Conservation (phyloP, 2,888 invertebrate genomes). For the Scaptomyza tumidula region DNA sequence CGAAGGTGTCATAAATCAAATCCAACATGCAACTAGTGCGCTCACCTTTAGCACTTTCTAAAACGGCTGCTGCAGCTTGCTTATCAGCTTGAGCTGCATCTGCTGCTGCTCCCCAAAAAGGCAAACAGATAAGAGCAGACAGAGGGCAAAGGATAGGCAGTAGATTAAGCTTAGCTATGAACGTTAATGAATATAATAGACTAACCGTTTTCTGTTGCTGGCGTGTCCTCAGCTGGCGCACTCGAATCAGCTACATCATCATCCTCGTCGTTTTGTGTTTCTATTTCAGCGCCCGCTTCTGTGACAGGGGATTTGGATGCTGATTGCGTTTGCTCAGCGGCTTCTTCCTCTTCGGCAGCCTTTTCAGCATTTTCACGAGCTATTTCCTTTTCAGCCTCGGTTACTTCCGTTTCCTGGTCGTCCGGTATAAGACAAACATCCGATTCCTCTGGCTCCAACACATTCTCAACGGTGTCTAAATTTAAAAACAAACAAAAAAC, state of each 20-base stretch:
- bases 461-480: slow-evolving; percentile 85
- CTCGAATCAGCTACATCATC: slow-evolving; percentile 3
- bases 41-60: slow-evolving; percentile 72
- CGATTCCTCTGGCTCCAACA: slow-evolving; percentile 86
- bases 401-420: slow-evolving; percentile 87
- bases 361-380: slow-evolving; percentile 84
- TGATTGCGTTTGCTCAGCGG: slow-evolving; percentile 57
- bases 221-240: slow-evolving; percentile 38
- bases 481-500: background rate
- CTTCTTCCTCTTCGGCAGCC: slow-evolving; percentile 68
- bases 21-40: slow-evolving; percentile 20
- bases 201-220: slow-evolving; percentile 56
- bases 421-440: slow-evolving; percentile 89
- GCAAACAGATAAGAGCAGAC: slow-evolving; percentile 16
- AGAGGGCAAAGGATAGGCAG: slow-evolving; percentile 18
- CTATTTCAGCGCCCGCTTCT: slow-evolving; percentile 17
- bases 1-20: background rate
- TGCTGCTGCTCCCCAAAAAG: slow-evolving; percentile 53
- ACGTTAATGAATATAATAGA: background rate
- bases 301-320: slow-evolving; percentile 41
- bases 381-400: slow-evolving; percentile 88
- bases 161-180: slow-evolving; percentile 26
- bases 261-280: slow-evolving; percentile 37
- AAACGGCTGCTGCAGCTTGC: slow-evolving; percentile 68
- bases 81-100: slow-evolving; percentile 72